Percentiles rank a stretch among this genome's conserved stretches.
These are phyloP conservation scores for Phenganax marumi DNA, from an alignment of 92 coral and sea anemone species.

Conservation along the genomic window DNA sequence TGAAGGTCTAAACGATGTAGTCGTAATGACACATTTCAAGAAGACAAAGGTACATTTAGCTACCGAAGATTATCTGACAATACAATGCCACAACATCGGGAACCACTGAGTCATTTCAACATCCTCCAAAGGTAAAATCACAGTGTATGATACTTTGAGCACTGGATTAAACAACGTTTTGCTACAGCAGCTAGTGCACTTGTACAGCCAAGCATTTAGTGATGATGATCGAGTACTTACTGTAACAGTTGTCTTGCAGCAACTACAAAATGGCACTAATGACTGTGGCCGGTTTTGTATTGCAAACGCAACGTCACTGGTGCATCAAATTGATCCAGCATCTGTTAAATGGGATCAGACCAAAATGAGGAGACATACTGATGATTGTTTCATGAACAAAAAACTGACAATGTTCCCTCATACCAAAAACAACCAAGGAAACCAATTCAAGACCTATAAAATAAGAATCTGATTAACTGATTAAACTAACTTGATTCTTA, in stretches of 20 bases:
- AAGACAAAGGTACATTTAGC: neutral
- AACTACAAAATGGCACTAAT: neutral
- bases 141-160: neutral
- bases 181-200: slow-evolving; percentile 4
- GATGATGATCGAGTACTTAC: neutral
- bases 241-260: slow-evolving; percentile 1
- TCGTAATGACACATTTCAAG: neutral
- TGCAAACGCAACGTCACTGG: neutral
- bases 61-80: neutral
- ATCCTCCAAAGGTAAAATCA: neutral
- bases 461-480: neutral
- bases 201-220: neutral
- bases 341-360: neutral
- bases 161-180: neutral
- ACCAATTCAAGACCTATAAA: neutral
- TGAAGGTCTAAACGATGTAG: neutral
- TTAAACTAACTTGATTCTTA: too few species aligned
- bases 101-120: neutral
- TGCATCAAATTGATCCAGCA: neutral
- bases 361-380: neutral
- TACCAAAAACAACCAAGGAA: slow-evolving; percentile 10
- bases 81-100: neutral
- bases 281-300: slow-evolving; percentile 5
- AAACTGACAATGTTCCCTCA: neutral
- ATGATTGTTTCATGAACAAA: neutral